These are phyloP conservation scores for Neelides folsomi DNA, from an alignment of 2,888 invertebrate species.

Conservation along the genomic window DNA sequence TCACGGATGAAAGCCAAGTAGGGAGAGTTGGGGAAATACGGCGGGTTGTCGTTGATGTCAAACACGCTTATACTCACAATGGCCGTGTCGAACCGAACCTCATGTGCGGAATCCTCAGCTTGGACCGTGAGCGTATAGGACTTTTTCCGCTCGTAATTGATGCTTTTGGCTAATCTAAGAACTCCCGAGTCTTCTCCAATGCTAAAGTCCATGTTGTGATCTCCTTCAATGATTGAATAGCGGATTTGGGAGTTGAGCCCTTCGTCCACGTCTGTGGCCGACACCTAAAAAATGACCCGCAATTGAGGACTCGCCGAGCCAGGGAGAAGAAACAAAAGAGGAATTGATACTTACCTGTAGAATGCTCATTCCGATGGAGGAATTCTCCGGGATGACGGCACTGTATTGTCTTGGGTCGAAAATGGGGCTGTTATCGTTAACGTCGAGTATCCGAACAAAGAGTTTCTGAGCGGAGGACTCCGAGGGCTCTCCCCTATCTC, in stretches of 20 bases:
- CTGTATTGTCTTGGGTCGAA: conserved; percentile 59
- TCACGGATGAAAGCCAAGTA: conserved; percentile 88
- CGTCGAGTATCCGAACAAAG: conserved; percentile 62
- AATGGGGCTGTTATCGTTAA: conserved; percentile 52
- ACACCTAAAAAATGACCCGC: conserved; percentile 47
- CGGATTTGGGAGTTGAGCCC: conserved; percentile 80
- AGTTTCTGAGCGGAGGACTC: conserved; percentile 56
- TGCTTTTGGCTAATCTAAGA: conserved; percentile 76
- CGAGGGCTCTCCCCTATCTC: conserved; percentile 74
- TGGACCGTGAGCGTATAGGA: conserved; percentile 69
- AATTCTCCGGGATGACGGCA: conserved; percentile 79
- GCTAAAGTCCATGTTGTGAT: conserved; percentile 78
- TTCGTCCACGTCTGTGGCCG: conserved; percentile 76
- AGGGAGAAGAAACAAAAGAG: neutral
- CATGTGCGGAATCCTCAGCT: conserved; percentile 75
- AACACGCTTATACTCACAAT: conserved; percentile 50
- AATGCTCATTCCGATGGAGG: conserved; percentile 82
- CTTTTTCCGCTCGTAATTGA: conserved; percentile 81
- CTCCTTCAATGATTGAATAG: conserved; percentile 77
- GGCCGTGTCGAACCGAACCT: conserved; percentile 55
- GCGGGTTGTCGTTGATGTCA: conserved; percentile 37
- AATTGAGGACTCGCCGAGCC: neutral
- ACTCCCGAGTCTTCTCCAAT: conserved; percentile 85
- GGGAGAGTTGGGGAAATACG: conserved; percentile 85
- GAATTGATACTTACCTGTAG: conserved; percentile 49